Evolutionary conservation across 1,140 invertebrate species (phyloP).

Genomic region (Pseudomyrmex gracilis): DNA sequence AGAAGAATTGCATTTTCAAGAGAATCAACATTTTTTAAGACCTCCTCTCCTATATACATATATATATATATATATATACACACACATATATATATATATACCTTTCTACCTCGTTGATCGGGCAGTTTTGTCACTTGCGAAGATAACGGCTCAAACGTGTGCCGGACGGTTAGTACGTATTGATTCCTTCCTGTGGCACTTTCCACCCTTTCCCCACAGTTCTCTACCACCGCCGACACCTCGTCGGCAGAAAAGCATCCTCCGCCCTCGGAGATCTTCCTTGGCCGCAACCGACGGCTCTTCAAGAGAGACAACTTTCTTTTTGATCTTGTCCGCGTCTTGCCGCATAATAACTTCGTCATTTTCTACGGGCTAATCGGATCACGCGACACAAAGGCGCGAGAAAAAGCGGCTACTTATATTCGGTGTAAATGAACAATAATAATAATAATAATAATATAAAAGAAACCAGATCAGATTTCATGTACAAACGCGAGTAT

Average conservation of each 20-base stretch:
- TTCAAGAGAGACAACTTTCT: slow-evolving; percentile 2
- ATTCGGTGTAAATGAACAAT: not conserved
- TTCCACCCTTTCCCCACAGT: slow-evolving; percentile 50
- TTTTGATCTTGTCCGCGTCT: slow-evolving; percentile 63
- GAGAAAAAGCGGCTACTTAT: not conserved
- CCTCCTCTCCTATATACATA: too few relatives aligned
- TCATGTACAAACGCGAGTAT: not conserved
- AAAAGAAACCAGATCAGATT: too few relatives aligned
- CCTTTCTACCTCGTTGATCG: not conserved
- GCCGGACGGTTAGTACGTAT: slow-evolving; percentile 75
- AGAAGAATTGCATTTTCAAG: not conserved
- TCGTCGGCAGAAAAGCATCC: slow-evolving; percentile 63
- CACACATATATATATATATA: too few relatives aligned
- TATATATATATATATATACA: too few relatives aligned
- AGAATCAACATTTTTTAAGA: slow-evolving; percentile 28
- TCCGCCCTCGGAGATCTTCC: slow-evolving; percentile 48
- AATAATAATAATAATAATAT: too few relatives aligned
- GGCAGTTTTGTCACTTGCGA: slow-evolving; percentile 50
- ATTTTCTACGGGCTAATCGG: slow-evolving; percentile 44
- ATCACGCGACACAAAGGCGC: not conserved
- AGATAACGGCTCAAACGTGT: slow-evolving; percentile 68
- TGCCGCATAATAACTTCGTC: slow-evolving; percentile 54
- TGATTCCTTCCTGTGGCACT: slow-evolving; percentile 70
- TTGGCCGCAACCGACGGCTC: slow-evolving; percentile 41
- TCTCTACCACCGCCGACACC: not conserved